phyloP scores from a whole-genome alignment of 2,888 invertebrate genomes.

The Dynastes grantii region DNA sequence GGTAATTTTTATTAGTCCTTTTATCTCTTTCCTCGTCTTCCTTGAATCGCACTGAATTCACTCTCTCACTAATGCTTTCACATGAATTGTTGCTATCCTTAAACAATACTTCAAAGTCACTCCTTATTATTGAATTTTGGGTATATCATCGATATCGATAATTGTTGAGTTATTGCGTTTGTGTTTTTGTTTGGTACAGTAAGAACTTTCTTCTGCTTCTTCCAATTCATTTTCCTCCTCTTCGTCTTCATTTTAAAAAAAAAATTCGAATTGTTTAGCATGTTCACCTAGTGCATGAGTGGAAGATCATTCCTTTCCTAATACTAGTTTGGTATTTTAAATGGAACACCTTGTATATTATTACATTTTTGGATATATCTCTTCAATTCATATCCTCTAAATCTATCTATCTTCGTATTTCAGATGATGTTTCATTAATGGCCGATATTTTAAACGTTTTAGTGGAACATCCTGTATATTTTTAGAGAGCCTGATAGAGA shows the following conservation, averaged over 20 bases:
- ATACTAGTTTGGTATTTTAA: too few species aligned
- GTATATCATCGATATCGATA: slow-evolving; percentile 23
- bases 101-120: slow-evolving; percentile 16
- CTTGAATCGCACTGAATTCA: neutral
- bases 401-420: too few species aligned
- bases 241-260: neutral
- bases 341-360: too few species aligned
- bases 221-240: neutral
- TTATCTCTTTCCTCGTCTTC: neutral
- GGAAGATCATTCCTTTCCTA: neutral
- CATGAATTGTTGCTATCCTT: neutral
- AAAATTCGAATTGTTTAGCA: neutral
- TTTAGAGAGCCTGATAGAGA: too few species aligned
- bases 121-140: neutral
- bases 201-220: neutral
- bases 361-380: too few species aligned
- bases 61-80: neutral
- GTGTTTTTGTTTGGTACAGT: slow-evolving; percentile 16
- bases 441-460: too few species aligned
- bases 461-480: too few species aligned
- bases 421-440: too few species aligned
- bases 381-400: too few species aligned
- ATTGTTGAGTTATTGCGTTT: slow-evolving; percentile 49
- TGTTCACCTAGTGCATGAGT: too few species aligned
- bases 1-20: slow-evolving; percentile 72